Conservation (phyloP, 2,113 vertebrate species). For the Elanoides forficatus region DNA sequence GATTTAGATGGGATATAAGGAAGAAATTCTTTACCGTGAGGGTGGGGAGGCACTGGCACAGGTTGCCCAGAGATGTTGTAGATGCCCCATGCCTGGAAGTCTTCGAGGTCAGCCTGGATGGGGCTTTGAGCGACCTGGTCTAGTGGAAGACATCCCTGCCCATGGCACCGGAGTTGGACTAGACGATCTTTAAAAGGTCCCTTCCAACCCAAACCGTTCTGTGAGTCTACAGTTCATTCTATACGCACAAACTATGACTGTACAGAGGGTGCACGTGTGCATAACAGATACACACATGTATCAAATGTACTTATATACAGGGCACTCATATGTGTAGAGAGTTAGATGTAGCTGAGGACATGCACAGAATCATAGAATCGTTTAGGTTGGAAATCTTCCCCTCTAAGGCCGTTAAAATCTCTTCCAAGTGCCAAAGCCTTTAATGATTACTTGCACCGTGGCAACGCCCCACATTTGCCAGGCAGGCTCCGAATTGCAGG, state of each 20-base stretch:
- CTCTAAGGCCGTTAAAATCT: not conserved
- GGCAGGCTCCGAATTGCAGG: not conserved
- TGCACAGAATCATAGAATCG: not conserved
- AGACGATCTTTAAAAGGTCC: not conserved
- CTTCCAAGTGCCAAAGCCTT: not conserved
- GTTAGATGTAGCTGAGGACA: not conserved
- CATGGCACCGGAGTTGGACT: not conserved
- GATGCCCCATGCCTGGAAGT: not conserved
- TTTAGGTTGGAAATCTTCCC: not conserved
- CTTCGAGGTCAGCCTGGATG: fast-evolving
- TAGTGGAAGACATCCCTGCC: not conserved
- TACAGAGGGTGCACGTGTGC: fast-evolving
- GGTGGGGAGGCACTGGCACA: fast-evolving
- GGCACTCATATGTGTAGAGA: fast-evolving
- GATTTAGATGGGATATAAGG: not conserved
- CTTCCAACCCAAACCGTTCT: not conserved
- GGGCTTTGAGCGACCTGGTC: not conserved
- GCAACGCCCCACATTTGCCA: not conserved
- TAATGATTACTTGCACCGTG: not conserved
- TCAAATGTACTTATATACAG: fast-evolving
- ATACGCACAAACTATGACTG: fast-evolving
- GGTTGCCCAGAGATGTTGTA: not conserved
- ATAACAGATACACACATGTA: fast-evolving
- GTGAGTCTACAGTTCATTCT: fast-evolving
- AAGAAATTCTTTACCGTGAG: not conserved